These are phyloP conservation scores for Argentina silus DNA, from an alignment of 2,797 vertebrate species.

Conservation along the genomic window DNA sequence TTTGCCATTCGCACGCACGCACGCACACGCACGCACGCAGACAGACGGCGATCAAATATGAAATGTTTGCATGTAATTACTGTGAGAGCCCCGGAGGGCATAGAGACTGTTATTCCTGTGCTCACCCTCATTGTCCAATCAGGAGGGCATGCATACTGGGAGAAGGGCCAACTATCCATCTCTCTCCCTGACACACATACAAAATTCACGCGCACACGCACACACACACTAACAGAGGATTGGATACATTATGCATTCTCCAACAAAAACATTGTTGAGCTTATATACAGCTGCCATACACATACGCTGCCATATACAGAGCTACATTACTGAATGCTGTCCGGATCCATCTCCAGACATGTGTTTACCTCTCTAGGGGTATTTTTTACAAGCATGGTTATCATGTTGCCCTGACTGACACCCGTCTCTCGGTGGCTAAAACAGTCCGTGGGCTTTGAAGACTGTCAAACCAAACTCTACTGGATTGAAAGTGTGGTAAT, in stretches of 20 bases:
- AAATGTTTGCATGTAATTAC: slow-evolving; percentile 36
- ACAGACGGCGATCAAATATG: not conserved
- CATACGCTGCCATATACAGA: not conserved
- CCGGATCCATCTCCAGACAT: not conserved
- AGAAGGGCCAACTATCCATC: slow-evolving; percentile 23
- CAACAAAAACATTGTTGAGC: too few relatives aligned
- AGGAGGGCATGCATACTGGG: not conserved
- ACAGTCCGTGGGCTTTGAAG: not conserved
- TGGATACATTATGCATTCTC: not conserved
- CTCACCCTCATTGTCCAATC: slow-evolving; percentile 15
- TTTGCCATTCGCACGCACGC: not conserved
- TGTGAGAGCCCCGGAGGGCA: slow-evolving; percentile 26
- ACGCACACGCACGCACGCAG: not conserved
- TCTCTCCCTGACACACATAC: not conserved
- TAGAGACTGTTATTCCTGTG: slow-evolving; percentile 1
- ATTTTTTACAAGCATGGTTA: not conserved
- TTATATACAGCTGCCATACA: too few relatives aligned
- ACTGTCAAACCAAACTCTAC: not conserved
- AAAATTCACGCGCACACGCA: not conserved
- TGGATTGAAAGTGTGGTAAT: too few relatives aligned
- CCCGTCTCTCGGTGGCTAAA: not conserved
- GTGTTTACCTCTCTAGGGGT: not conserved
- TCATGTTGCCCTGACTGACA: not conserved
- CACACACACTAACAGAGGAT: not conserved
- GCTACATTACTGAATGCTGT: not conserved